Evolutionary conservation across 2,888 invertebrate species (phyloP).

Genomic region (Polyommatus icarus): DNA sequence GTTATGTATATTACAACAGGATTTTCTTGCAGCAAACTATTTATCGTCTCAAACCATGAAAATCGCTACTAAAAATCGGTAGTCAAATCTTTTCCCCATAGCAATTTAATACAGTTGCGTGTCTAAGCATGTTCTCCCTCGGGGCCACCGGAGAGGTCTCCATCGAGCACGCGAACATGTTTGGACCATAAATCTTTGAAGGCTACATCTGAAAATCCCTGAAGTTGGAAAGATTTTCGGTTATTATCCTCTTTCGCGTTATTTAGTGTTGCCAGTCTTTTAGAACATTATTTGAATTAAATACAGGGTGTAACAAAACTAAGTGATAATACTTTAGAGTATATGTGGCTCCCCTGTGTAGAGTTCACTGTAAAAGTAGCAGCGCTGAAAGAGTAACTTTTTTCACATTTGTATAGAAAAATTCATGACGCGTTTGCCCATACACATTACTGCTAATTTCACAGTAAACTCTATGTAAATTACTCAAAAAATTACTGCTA

Average conservation of each 20-base stretch:
- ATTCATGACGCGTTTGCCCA: too few relatives aligned
- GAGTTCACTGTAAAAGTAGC: too few relatives aligned
- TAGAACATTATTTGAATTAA: neutral
- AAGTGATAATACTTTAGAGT: too few relatives aligned
- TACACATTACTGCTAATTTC: too few relatives aligned
- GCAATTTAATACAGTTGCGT: conserved; percentile 14
- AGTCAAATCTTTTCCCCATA: conserved; percentile 7
- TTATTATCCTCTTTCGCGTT: neutral
- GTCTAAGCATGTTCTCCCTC: neutral
- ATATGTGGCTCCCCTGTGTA: too few relatives aligned
- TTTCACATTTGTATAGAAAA: too few relatives aligned
- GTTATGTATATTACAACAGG: too few relatives aligned
- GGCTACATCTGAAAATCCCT: neutral
- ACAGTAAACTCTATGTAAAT: too few relatives aligned
- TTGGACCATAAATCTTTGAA: conserved; percentile 14
- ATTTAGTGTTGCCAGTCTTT: neutral
- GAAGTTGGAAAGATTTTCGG: neutral
- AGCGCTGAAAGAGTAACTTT: too few relatives aligned
- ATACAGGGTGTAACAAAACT: too few relatives aligned
- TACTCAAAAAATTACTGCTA: too few relatives aligned
- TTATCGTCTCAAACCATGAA: neutral
- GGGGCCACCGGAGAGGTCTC: neutral
- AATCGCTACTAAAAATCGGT: neutral
- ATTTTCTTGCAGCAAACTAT: too few relatives aligned
- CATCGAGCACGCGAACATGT: conserved; percentile 13